Conservation (phyloP, 2,113 vertebrate genomes). For the Entosphenus tridentatus region DNA sequence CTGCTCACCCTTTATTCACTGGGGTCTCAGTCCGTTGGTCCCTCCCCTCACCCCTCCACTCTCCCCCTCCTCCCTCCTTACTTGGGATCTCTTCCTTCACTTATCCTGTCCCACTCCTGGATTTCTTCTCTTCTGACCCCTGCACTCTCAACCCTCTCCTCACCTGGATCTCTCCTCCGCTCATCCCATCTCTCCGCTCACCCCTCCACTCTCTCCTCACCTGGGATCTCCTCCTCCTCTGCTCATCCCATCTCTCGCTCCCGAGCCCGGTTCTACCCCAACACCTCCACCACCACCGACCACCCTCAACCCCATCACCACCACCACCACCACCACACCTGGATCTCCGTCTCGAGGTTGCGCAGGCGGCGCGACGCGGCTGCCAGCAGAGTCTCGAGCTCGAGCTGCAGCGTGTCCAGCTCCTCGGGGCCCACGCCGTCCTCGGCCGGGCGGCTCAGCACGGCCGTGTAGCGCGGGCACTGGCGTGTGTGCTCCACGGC, state of each 20-base stretch:
- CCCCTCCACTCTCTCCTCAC: background rate
- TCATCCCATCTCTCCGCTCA: background rate
- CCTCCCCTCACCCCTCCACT: background rate
- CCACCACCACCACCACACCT: constrained; percentile 27
- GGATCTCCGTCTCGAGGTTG: constrained; percentile 77
- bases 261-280: background rate
- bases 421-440: constrained; percentile 95
- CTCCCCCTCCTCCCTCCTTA: background rate
- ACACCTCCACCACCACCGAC: background rate
- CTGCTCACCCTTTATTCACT: background rate
- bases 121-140: background rate
- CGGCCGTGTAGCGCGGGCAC: constrained; percentile 80
- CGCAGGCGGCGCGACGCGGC: constrained; percentile 72
- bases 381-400: constrained; percentile 78
- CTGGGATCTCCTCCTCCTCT: background rate
- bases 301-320: background rate
- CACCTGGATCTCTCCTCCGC: background rate
- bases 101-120: background rate
- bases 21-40: background rate
- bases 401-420: constrained; percentile 83
- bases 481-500: constrained; percentile 82
- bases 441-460: constrained; percentile 75
- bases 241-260: background rate
- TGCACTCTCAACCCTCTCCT: background rate
- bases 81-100: background rate